Conservation (phyloP, 2,797 vertebrate genomes). For the Ambastaia sidthimunki region DNA sequence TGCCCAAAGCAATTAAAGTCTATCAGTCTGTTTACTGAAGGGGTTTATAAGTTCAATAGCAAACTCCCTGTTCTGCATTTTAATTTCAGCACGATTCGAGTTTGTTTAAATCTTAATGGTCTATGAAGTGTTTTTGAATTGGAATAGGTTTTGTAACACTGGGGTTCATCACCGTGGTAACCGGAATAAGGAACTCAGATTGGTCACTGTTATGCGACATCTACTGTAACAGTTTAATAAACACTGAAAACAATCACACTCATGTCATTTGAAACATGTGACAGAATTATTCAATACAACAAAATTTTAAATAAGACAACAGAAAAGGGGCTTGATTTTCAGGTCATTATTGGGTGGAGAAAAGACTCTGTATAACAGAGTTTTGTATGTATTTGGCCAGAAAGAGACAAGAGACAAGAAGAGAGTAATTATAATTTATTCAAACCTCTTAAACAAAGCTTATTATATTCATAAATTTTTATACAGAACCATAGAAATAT, state of each 20-base stretch:
- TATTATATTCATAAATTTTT: slow-evolving; percentile 76
- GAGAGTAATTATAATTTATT: slow-evolving; percentile 80
- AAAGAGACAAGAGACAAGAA: too few relatives aligned
- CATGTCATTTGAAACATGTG: too few relatives aligned
- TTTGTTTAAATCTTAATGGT: neutral
- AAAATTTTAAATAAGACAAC: neutral
- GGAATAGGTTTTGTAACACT: neutral
- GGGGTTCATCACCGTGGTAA: neutral
- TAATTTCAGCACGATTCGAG: neutral
- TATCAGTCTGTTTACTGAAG: neutral
- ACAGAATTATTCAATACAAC: neutral
- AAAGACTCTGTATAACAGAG: too few relatives aligned
- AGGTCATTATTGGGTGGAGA: neutral
- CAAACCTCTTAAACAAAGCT: slow-evolving; percentile 78
- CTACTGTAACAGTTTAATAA: too few relatives aligned
- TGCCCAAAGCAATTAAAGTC: slow-evolving; percentile 73
- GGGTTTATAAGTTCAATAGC: slow-evolving; percentile 32
- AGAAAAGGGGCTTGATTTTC: neutral
- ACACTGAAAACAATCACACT: too few relatives aligned
- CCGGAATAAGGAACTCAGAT: neutral
- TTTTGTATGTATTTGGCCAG: too few relatives aligned
- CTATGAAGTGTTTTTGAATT: too few relatives aligned
- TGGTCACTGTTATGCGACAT: slow-evolving; percentile 8
- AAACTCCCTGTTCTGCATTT: neutral
- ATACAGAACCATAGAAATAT: slow-evolving; percentile 75